Base-by-base conservation (phyloP, 2,888 invertebrate species). In the Epinotia demarniana region DNA sequence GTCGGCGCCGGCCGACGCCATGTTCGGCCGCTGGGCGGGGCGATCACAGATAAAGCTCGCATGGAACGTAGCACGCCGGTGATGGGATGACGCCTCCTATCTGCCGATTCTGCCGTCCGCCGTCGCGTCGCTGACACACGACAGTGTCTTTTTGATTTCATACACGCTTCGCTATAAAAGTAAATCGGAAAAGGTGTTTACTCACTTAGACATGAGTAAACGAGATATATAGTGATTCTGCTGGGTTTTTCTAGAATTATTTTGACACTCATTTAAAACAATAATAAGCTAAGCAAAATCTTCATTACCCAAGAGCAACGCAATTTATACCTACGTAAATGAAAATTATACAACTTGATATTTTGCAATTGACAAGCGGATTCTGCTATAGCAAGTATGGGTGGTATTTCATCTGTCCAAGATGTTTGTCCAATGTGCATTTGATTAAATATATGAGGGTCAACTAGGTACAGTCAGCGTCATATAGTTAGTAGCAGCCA, bases 41-140 rank as follows among this genome's bases (percentile, higher is more conserved):
- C 87, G 89, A 89, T 89, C 82, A 77, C 87, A 89, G 93, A 92
- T 93, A 93, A 89, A 89, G 87, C 90, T 87, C 87, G 81, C 55
- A 81, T 27, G 57, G 75, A 75, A 78, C 77, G 79, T 78, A 78
- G 73, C 76, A 77, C 78, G 73, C 61, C 77, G 62, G 60, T 23
- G 77, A 73, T 72, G 64, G 72, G 69, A 62, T 39, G 72, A 72
- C 77, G 75, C 72, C 70, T 77, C 61, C 78, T 63, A n/a, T n/a
- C n/a, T n/a, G n/a, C n/a, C n/a, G n/a, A n/a, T n/a, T n/a, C n/a
- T n/a, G n/a, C n/a, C n/a, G n/a, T n/a, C n/a, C n/a, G 71, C 64
- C 49, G 9, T 49, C 49, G 64, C 11, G 18, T 57, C 12, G 5
- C 53, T 53, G n/a, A 53, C 53, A 49, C 49, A 49, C 49, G 16